These are phyloP conservation scores for Premnoplex brunnescens DNA, from an alignment of 2,797 vertebrate species.

Conservation along the genomic window DNA sequence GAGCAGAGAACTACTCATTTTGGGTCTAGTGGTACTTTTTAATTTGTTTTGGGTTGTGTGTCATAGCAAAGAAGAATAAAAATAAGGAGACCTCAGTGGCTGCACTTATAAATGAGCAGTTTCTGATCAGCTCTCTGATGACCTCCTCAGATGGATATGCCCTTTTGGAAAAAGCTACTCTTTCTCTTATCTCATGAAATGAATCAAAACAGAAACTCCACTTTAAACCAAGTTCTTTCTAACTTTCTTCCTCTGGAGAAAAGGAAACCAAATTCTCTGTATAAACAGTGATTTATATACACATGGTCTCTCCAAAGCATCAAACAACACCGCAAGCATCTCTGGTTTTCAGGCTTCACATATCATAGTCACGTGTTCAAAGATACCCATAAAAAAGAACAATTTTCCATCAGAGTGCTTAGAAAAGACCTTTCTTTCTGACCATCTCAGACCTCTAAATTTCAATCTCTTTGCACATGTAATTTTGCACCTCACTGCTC, in stretches of 20 bases:
- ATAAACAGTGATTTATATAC: not conserved
- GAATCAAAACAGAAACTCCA: not conserved
- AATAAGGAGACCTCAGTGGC: not conserved
- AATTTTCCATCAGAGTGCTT: not conserved
- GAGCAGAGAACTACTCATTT: not conserved
- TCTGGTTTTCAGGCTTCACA: not conserved
- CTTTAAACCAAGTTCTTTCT: not conserved
- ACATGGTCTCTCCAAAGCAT: not conserved
- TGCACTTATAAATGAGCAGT: not conserved
- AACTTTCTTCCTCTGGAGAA: not conserved
- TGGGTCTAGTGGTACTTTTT: not conserved
- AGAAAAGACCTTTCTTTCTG: not conserved
- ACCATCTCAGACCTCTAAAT: not conserved
- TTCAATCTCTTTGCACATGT: constrained; percentile 15
- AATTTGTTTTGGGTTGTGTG: not conserved
- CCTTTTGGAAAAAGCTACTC: not conserved
- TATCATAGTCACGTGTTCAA: not conserved
- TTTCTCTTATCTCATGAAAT: not conserved
- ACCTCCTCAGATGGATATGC: not conserved
- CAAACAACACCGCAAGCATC: not conserved
- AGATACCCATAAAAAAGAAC: not conserved
- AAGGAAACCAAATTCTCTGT: not conserved
- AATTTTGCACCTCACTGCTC: constrained; percentile 68
- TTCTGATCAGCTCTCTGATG: not conserved
- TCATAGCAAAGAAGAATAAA: not conserved